phyloP scores from a whole-genome alignment of 2,888 invertebrate species.

The Scelioninae gen. 1 region DNA sequence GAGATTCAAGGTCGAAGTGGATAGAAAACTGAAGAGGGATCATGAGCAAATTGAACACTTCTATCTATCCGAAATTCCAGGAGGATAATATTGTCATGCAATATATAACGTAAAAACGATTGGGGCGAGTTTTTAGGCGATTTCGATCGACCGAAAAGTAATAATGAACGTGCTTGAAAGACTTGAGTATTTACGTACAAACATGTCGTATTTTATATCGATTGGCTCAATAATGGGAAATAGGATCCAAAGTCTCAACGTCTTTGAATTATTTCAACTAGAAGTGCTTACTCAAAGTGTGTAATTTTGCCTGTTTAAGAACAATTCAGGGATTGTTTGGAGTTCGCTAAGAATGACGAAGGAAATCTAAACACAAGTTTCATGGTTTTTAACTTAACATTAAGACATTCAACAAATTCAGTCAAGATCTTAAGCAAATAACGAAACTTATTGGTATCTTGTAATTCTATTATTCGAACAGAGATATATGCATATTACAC shows the following conservation, averaged over 20 bases:
- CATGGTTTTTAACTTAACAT: conserved; percentile 20
- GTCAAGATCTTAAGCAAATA: conserved; percentile 34
- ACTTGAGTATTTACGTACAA: conserved; percentile 31
- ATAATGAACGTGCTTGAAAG: conserved; percentile 31
- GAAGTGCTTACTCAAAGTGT: conserved; percentile 34
- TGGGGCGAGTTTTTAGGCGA: background rate
- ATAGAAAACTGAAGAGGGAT: background rate
- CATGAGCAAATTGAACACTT: too few species aligned
- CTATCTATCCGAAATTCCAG: too few species aligned
- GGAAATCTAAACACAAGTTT: conserved; percentile 38
- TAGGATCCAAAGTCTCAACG: conserved; percentile 16
- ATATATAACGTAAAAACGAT: background rate
- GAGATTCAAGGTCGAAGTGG: conserved; percentile 2
- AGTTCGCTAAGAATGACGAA: conserved; percentile 20
- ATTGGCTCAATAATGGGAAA: conserved; percentile 31
- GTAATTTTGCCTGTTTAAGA: conserved; percentile 59
- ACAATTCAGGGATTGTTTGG: conserved; percentile 30
- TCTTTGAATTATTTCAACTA: conserved; percentile 53
- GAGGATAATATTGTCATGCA: background rate
- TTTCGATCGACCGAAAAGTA: conserved; percentile 19
- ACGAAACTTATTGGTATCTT: conserved; percentile 12
- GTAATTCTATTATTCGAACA: conserved; percentile 21
- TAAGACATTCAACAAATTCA: conserved; percentile 24
- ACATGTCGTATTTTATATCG: conserved; percentile 47
- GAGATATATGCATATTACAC: conserved; percentile 12